Base-by-base conservation (phyloP, 2,113 vertebrate genomes). In the Cryptoleucopteryx plumbea region DNA sequence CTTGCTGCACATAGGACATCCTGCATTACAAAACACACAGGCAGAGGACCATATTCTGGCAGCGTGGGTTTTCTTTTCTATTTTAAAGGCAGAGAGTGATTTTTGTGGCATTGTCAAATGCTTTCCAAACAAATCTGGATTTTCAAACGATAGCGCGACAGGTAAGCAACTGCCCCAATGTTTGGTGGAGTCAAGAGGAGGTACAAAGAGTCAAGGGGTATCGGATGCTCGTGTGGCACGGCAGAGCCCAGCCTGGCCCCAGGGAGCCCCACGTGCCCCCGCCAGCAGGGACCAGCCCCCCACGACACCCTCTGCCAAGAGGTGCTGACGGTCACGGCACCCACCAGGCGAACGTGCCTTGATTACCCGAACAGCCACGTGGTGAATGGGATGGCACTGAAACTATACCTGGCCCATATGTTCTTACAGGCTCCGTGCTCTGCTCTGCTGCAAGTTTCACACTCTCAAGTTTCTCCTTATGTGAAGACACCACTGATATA, bases 161-260 rank as follows among this genome's bases (percentile, higher is more conserved):
- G 38, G 53, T 10, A 15, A 89, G 52, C 16, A n/a, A 36, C 50
- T 11, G 25, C 42, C 50, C 19, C 16, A 9, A n/a, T 42, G 56
- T 13, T 8, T 4, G 4, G 25, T 3, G 20, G n/a, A 16, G n/a
- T 23, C 55, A 52, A 68, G 52, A 43, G 32, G 45, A 36, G 72
- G 25, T n/a, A 21, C 3, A 0, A 42, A 42, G 52, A 34, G 55
- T 32, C 40, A 31, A 38, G 29, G n/a, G 42, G 5, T 50, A 20
- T 17, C 0, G 0, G 67, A 50, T 66, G 36, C 50, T 73, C 1
- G 0, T 27, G 43, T n/a, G 36, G n/a, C 42, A 36, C 31, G 20
- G n/a, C 68, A 81, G 43, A 82, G 50, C 29, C n/a, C 56, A 47
- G 21, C 14, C 55, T 32, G 65, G 58, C n/a, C 32, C 50, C 2